Base-by-base conservation (phyloP, 2,113 vertebrate genomes). In the Carollia perspicillata region DNA sequence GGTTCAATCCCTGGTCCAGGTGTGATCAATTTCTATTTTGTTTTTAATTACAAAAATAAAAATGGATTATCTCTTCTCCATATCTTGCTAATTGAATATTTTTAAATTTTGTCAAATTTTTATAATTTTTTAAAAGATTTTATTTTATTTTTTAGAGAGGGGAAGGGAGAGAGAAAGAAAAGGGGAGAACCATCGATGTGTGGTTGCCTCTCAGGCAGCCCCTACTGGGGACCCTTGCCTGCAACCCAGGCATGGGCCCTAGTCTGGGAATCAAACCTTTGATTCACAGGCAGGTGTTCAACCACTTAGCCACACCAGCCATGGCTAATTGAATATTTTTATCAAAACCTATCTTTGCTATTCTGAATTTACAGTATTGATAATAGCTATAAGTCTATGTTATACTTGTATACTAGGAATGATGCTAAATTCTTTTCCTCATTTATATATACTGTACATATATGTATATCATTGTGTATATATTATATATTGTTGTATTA, bases 11-110 rank as follows among this genome's bases (percentile, higher is more conserved):
- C 58, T 0, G 9, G 58, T 12, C 26, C 58, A 63, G 60, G 60
- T 30, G 4, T 30, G 47, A 23, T 83, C 63, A 63, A 63, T 37
- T 65, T 84, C 40, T 63, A 35, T 90, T 84, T 68, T 81, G 6
- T 89, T 93, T 84, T 71, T 78, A 89, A 65, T 85, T 40, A 89
- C 23, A 78, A 84, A 77, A 89, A 84, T 80, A 51, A 84, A 92
- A 86, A 85, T 22, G 42, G 37, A n/a, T 18, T 75, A 75, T 47
- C n/a, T 58, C 18, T 93, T 63, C 51, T 83, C 68, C 5, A 23
- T 5, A 42, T 40, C 69, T 93, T 65, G 18, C 37, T 60, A 51
- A 79, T 10, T 55, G 16, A 83, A 72, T n/a, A 35, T 75, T 51
- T 22, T 22, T 6, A 55, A 53, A 20, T 55, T 55, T 8, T 55